phyloP scores from a whole-genome alignment of 1,140 invertebrate species.

The Trissolcus basalis region DNA sequence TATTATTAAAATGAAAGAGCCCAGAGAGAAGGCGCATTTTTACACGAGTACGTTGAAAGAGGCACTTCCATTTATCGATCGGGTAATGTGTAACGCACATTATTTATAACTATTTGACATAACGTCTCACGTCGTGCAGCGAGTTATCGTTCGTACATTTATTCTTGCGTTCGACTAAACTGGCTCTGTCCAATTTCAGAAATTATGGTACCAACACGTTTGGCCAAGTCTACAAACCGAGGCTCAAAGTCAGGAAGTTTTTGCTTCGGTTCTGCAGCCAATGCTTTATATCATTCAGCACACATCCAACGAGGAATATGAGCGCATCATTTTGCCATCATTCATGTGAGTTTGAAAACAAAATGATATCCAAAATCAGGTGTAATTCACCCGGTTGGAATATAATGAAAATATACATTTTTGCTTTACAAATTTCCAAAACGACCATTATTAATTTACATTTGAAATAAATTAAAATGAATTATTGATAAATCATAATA shows the following conservation, averaged over 20 bases:
- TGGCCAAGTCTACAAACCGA: slow-evolving; percentile 93
- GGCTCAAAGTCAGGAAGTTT: slow-evolving; percentile 88
- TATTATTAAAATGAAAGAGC: slow-evolving; percentile 93
- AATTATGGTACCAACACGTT: slow-evolving; percentile 96
- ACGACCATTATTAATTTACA: no score
- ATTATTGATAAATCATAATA: no score
- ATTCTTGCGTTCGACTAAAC: neutral
- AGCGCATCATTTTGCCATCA: slow-evolving; percentile 86
- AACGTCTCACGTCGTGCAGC: neutral
- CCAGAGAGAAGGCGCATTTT: slow-evolving; percentile 91
- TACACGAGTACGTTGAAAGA: slow-evolving; percentile 91
- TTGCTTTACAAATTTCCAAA: no score
- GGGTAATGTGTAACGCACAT: slow-evolving; percentile 80
- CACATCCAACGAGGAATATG: slow-evolving; percentile 88
- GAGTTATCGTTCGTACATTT: slow-evolving; percentile 43
- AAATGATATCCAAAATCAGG: no score
- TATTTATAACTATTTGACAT: neutral
- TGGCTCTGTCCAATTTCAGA: slow-evolving; percentile 79
- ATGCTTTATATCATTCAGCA: slow-evolving; percentile 92
- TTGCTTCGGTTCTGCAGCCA: slow-evolving; percentile 91
- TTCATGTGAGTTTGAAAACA: slow-evolving; percentile 84
- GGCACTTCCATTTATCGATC: slow-evolving; percentile 90
- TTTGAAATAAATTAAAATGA: no score
- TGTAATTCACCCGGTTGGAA: no score
- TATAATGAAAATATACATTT: no score